phyloP scores from a whole-genome alignment of 2,797 vertebrate species.

The Enteromius mattozi region DNA sequence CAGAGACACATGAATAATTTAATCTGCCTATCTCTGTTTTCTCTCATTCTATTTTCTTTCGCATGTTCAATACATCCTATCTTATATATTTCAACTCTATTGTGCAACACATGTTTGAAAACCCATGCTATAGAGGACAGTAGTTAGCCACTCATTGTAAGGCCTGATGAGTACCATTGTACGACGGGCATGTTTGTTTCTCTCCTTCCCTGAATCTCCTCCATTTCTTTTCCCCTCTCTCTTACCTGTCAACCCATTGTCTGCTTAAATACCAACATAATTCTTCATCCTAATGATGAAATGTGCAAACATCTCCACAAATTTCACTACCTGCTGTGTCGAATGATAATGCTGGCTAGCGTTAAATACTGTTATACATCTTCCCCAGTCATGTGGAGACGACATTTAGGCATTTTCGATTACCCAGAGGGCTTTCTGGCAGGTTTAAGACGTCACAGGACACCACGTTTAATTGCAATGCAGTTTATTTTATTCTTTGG shows the following conservation, averaged over 20 bases:
- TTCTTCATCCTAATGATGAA: constrained; percentile 78
- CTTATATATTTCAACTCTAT: background rate
- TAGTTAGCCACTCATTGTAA: background rate
- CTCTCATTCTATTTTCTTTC: constrained; percentile 1
- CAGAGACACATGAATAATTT: constrained; percentile 21
- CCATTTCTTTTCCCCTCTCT: constrained; percentile 44
- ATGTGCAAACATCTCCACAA: constrained; percentile 71
- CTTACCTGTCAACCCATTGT: constrained; percentile 66
- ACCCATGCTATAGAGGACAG: background rate
- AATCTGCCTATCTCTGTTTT: background rate
- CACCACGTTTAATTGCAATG: constrained; percentile 32
- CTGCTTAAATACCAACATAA: constrained; percentile 79
- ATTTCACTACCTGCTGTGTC: constrained; percentile 58
- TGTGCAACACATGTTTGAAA: background rate
- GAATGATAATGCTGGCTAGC: constrained; percentile 24
- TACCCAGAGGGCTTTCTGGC: constrained; percentile 7
- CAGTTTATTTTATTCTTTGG: constrained; percentile 27
- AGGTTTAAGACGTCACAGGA: background rate
- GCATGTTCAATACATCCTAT: background rate
- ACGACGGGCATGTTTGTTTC: background rate
- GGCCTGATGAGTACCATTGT: background rate
- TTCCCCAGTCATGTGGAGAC: constrained; percentile 16
- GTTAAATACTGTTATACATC: constrained; percentile 19
- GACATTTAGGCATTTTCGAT: constrained; percentile 20
- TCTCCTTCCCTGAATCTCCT: background rate